Evolutionary conservation across 30 jellyfish, hydroid and myxozoan species (phyloP).

Genomic region (Haliclystus octoradiatus): DNA sequence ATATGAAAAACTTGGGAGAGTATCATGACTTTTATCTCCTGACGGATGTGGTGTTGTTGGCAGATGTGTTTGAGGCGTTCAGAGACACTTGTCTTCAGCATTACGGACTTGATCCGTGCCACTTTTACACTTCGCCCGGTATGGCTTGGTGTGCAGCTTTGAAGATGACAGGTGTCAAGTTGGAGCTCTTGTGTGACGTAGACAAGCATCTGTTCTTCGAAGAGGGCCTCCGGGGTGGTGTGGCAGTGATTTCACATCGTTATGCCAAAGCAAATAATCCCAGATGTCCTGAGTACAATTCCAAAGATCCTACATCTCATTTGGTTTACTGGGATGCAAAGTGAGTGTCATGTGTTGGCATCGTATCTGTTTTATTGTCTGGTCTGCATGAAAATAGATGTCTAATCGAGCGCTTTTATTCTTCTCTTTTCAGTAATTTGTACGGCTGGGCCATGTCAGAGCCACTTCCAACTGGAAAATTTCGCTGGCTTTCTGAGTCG

Average conservation of each 20-base stretch:
- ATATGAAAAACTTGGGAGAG: constrained; percentile 4
- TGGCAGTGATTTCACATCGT: constrained; percentile 12
- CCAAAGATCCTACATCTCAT: constrained; percentile 9
- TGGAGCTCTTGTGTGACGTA: constrained; percentile 1
- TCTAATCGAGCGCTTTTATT: too few relatives aligned
- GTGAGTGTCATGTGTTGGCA: too few relatives aligned
- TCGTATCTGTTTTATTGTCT: too few relatives aligned
- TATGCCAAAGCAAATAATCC: constrained; percentile 26
- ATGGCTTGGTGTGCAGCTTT: constrained; percentile 12
- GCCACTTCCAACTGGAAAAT: too few relatives aligned
- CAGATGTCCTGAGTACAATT: neutral
- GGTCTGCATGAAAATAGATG: too few relatives aligned
- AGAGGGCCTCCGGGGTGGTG: constrained; percentile 19
- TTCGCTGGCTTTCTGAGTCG: constrained; percentile 31
- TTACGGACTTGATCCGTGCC: constrained; percentile 7
- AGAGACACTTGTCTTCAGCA: neutral
- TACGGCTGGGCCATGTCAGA: constrained; percentile 80
- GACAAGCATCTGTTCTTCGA: constrained; percentile 7
- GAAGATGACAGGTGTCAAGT: neutral
- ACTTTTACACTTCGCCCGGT: constrained; percentile 8
- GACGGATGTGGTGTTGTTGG: constrained; percentile 3
- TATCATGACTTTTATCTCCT: constrained; percentile 10
- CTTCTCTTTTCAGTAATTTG: too few relatives aligned
- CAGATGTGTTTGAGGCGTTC: constrained; percentile 12
- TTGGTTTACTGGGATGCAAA: constrained; percentile 63